Evolutionary conservation across 2,113 vertebrate species (phyloP), one percentile per base, ranked within the genome.

Genomic region (Limnothrissa miodon): DNA sequence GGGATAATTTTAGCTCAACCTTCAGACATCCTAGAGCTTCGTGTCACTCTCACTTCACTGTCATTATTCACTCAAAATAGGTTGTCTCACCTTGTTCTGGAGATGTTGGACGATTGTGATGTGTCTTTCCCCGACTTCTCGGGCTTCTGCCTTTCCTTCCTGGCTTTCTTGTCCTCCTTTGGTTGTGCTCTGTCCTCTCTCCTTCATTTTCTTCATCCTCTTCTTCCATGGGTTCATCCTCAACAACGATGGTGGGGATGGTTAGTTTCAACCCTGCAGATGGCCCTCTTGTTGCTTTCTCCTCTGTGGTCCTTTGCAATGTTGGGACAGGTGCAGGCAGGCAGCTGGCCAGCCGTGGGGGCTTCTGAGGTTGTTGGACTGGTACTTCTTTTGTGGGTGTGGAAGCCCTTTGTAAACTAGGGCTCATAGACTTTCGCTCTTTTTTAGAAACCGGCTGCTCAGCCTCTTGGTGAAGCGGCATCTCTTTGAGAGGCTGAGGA

Each of bases 71-170:
- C 29, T 45, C 23, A 10, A 45, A 83, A 39, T 25, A 39, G 45
- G 13, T 74, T 80, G 53, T 13, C 92, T 80, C 96, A 98, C 97
- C 97, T 90, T 96, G 92, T 81, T 96, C 95, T 0, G 96, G 94
- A 48, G 95, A 95, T n/a, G 89, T 91, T 80, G 94, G 91, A 33
- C 91, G 91, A 85, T 80, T 85, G 81, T 93, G 91, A 10, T 86
- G 94, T 23, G 93, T 90, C 91, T 94, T 96, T 82, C 90, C 93
- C 89, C 91, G 95, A 92, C 88, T 91, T 87, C 93, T 90, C 9
- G 10, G 78, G 81, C 89, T 92, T 92, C 87, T 80, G 89, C 84
- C 88, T 93, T 93, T 89, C 93, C 92, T 81, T 92, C 45, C 89
- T 9, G 36, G 10, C 70, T 13, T 39, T 53, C 78, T 59, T 13